Conservation (phyloP, 2,888 invertebrate species). For the Drosophila kokeensis region DNA sequence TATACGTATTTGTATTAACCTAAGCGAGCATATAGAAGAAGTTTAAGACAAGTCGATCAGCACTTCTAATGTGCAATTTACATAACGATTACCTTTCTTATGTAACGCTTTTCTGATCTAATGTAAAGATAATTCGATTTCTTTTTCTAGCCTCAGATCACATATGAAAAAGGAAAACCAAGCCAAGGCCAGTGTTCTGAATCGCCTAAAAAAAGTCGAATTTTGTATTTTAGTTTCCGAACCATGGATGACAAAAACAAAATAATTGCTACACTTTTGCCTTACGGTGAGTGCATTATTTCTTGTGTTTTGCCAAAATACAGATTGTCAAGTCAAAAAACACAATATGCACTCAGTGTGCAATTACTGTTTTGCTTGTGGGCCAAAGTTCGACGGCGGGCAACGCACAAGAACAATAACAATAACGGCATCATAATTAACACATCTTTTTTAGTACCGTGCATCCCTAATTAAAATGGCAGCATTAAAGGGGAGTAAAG, state of each 20-base stretch:
- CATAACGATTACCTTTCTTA: not conserved
- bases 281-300: not conserved
- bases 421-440: conserved; percentile 5
- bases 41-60: not conserved
- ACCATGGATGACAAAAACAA: not conserved
- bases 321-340: not conserved
- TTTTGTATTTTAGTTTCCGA: not conserved
- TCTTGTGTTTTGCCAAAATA: not conserved
- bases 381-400: not conserved
- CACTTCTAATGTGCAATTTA: not conserved
- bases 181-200: not conserved
- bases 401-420: not conserved
- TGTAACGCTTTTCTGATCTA: not conserved
- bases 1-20: not conserved
- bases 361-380: conserved; percentile 1
- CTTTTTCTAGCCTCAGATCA: not conserved
- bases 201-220: not conserved
- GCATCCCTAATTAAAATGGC: conserved; percentile 8
- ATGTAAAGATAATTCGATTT: not conserved
- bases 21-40: not conserved
- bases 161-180: not conserved
- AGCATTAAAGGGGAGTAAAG: not conserved
- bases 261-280: not conserved
- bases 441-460: not conserved
- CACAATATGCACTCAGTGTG: not conserved